phyloP scores from a whole-genome alignment of 2,113 vertebrate genomes.

The Hemibagrus wyckioides region DNA sequence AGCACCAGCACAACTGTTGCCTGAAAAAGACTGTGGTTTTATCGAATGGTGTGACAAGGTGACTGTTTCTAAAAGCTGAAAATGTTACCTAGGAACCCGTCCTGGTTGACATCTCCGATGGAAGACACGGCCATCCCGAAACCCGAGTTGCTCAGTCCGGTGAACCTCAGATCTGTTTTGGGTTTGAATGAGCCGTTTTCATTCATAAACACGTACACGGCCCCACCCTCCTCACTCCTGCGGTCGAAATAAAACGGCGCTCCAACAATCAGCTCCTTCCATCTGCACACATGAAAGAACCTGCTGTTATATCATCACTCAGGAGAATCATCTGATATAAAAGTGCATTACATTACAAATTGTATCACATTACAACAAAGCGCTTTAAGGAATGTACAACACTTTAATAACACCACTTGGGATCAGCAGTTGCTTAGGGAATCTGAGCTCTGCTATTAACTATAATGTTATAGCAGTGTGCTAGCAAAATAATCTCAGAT shows the following conservation, averaged over 20 bases:
- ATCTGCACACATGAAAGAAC: constrained; percentile 68
- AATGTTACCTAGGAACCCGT: constrained; percentile 86
- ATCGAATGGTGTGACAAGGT: too few relatives aligned
- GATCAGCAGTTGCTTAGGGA: not conserved
- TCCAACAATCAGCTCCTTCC: constrained; percentile 90
- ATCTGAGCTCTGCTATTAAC: not conserved
- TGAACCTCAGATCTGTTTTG: constrained; percentile 67
- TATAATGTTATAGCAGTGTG: not conserved
- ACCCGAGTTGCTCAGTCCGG: constrained; percentile 73
- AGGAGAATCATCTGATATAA: not conserved
- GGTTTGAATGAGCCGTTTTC: constrained; percentile 74
- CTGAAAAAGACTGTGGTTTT: not conserved
- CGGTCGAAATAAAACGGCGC: constrained; percentile 88
- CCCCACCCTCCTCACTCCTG: constrained; percentile 80
- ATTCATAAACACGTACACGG: constrained; percentile 89
- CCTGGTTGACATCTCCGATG: constrained; percentile 87
- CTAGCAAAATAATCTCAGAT: not conserved
- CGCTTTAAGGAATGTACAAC: too few relatives aligned
- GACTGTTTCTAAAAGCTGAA: not conserved
- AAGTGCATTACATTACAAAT: not conserved
- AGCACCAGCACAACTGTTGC: not conserved
- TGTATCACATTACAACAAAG: not conserved
- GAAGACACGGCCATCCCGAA: constrained; percentile 84
- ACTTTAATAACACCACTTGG: not conserved
- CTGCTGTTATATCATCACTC: not conserved